Conservation (phyloP, 1,140 invertebrate species). For the Scaptomyza montana region DNA sequence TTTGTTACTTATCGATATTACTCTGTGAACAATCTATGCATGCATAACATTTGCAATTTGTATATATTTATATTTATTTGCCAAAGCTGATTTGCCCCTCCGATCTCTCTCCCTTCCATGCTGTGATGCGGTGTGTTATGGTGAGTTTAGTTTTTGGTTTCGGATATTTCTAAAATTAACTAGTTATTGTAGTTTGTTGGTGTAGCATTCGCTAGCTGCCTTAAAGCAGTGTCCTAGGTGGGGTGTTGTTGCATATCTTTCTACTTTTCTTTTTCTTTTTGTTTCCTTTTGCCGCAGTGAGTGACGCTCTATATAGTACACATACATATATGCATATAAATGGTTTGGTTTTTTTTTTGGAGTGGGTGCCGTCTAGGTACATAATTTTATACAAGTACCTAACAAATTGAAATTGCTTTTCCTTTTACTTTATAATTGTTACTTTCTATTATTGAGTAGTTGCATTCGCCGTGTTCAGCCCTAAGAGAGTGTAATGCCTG, state of each 20-base stretch:
- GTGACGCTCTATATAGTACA: constrained; percentile 39
- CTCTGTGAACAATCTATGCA: constrained; percentile 8
- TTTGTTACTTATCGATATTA: constrained; percentile 8
- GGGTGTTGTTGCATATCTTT: constrained; percentile 65
- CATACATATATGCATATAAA: no score
- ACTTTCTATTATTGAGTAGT: constrained; percentile 28
- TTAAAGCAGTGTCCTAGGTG: constrained; percentile 79
- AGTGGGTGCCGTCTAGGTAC: constrained; percentile 60
- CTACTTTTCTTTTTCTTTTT: no score
- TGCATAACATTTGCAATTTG: background rate
- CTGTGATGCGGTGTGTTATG: constrained; percentile 12
- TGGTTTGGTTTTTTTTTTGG: constrained; percentile 14
- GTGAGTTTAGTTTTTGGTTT: background rate
- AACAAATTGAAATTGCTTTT: constrained; percentile 24
- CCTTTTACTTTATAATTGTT: background rate
- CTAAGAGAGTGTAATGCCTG: background rate
- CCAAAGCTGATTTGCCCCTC: constrained; percentile 24
- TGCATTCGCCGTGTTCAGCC: constrained; percentile 13
- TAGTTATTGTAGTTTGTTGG: constrained; percentile 69
- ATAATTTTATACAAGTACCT: constrained; percentile 42
- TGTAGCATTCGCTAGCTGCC: constrained; percentile 73
- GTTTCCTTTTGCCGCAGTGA: constrained; percentile 56
- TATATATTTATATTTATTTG: constrained; percentile 14
- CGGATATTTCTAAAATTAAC: constrained; percentile 48
- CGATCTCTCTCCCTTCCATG: constrained; percentile 8